A percentile compares a stretch with the other conserved stretches of the same genome.
These are phyloP conservation scores for Gouania willdenowi DNA, from an alignment of 2,797 vertebrate species.

Conservation along the genomic window DNA sequence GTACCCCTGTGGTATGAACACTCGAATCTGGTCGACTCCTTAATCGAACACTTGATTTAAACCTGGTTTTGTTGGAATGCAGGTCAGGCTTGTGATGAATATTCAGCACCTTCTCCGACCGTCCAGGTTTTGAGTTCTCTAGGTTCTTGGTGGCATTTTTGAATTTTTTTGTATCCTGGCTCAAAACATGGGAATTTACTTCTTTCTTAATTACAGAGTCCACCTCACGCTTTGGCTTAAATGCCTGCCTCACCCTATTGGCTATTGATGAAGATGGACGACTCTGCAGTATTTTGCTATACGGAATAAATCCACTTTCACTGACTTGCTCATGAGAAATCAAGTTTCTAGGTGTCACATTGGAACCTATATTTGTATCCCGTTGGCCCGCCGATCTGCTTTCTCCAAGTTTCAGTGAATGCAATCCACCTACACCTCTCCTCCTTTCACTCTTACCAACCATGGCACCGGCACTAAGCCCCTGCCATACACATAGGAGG, in stretches of 20 bases:
- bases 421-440: slow-evolving; percentile 59
- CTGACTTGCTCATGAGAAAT: slow-evolving; percentile 56
- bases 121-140: slow-evolving; percentile 43
- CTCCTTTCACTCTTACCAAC: slow-evolving; percentile 58
- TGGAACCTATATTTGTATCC: slow-evolving; percentile 58
- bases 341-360: slow-evolving; percentile 61
- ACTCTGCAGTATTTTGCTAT: slow-evolving; percentile 52
- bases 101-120: slow-evolving; percentile 52
- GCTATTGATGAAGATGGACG: slow-evolving; percentile 18
- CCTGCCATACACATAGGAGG: slow-evolving; percentile 65
- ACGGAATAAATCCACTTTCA: slow-evolving; percentile 36
- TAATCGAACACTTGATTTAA: slow-evolving; percentile 43
- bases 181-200: slow-evolving; percentile 10
- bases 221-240: slow-evolving; percentile 63
- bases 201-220: slow-evolving; percentile 58
- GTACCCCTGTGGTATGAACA: slow-evolving; percentile 53
- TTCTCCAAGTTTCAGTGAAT: slow-evolving; percentile 38
- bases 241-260: slow-evolving; percentile 51
- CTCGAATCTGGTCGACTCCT: slow-evolving; percentile 51
- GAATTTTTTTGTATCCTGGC: slow-evolving; percentile 50
- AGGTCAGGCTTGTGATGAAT: slow-evolving; percentile 59
- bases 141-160: slow-evolving; percentile 64
- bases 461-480: slow-evolving; percentile 22
- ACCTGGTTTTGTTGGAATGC: slow-evolving; percentile 71
- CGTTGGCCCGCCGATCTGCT: slow-evolving; percentile 54